These are phyloP conservation scores for Chanos chanos DNA, from an alignment of 2,797 vertebrate genomes.

Conservation along the genomic window DNA sequence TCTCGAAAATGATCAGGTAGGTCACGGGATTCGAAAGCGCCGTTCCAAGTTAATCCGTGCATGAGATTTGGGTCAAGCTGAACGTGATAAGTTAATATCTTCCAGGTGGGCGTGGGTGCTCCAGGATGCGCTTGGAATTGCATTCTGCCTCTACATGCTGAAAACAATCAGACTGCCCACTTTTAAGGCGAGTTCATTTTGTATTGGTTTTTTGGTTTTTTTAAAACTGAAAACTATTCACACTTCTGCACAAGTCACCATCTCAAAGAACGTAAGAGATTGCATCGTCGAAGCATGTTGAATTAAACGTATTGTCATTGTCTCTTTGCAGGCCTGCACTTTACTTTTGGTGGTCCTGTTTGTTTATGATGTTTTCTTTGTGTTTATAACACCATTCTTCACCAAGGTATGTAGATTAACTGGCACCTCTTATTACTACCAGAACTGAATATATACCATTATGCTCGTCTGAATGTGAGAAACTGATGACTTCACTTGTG, in stretches of 20 bases:
- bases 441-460: constrained; percentile 2
- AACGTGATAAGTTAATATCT: too few relatives aligned
- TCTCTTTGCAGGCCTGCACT: constrained; percentile 82
- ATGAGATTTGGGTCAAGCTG: too few relatives aligned
- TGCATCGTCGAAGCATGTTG: too few relatives aligned
- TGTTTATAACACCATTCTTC: constrained; percentile 91
- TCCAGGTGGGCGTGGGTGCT: constrained; percentile 95
- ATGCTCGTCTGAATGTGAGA: background rate
- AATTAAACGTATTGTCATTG: background rate
- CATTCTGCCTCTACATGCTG: constrained; percentile 95
- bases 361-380: constrained; percentile 94
- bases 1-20: too few relatives aligned
- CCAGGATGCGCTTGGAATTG: constrained; percentile 89
- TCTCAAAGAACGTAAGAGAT: too few relatives aligned
- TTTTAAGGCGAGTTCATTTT: constrained; percentile 79
- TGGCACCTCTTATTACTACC: background rate
- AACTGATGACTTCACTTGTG: background rate
- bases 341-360: constrained; percentile 88
- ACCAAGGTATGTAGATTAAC: constrained; percentile 76
- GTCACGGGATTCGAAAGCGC: too few relatives aligned
- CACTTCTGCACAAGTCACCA: too few relatives aligned
- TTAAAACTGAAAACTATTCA: too few relatives aligned
- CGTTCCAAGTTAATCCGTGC: background rate
- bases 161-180: constrained; percentile 93
- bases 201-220: background rate